These are phyloP conservation scores for Platyrinchus mystaceus DNA, from an alignment of 2,797 vertebrate genomes.

Conservation along the genomic window DNA sequence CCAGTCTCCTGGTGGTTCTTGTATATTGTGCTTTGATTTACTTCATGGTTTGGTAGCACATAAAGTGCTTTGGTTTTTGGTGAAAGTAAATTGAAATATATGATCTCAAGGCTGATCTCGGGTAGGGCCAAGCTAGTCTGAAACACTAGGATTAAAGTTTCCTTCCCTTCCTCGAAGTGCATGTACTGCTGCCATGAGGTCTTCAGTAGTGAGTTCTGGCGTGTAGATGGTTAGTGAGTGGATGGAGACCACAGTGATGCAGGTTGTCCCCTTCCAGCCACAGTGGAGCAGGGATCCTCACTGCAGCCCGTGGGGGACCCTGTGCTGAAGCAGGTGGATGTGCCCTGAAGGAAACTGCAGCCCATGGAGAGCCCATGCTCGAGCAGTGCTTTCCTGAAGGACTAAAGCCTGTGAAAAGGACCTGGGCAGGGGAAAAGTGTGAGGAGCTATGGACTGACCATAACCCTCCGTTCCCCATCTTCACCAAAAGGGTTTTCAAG, in stretches of 20 bases:
- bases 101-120: background rate
- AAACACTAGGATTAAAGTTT: background rate
- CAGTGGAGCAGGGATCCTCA: background rate
- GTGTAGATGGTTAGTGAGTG: background rate
- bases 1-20: background rate
- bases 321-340: background rate
- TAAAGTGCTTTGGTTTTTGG: background rate
- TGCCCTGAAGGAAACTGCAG: background rate
- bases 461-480: background rate
- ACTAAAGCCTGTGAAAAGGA: background rate
- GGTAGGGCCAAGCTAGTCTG: background rate
- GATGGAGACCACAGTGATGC: fast-evolving
- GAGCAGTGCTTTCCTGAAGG: background rate
- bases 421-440: background rate
- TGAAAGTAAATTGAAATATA: background rate
- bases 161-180: background rate
- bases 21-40: background rate
- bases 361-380: background rate
- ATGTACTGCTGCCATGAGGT: background rate
- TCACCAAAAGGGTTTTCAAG: background rate
- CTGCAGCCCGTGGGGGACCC: fast-evolving
- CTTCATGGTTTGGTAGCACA: background rate
- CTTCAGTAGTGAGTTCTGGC: background rate
- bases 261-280: background rate
- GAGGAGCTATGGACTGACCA: background rate